phyloP scores from a whole-genome alignment of 2,797 vertebrate species.

The Parauchenoglanis ngamensis region DNA sequence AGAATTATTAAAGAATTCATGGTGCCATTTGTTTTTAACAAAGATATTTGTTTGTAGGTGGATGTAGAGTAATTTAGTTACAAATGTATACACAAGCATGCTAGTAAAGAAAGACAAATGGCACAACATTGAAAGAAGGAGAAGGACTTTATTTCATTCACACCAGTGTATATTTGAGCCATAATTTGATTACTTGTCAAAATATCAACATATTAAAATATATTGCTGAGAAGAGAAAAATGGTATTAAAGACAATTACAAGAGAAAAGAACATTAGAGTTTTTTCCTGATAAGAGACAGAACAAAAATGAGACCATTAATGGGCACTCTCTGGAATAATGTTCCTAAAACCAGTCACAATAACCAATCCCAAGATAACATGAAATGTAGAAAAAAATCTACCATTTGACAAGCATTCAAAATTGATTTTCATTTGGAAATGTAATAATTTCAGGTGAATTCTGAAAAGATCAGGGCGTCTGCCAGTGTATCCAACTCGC shows the following conservation, averaged over 20 bases:
- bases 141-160: slow-evolving; percentile 42
- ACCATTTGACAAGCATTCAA: background rate
- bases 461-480: background rate
- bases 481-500: background rate
- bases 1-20: background rate
- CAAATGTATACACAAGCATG: background rate
- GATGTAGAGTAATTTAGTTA: background rate
- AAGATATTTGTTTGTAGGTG: background rate
- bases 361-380: background rate
- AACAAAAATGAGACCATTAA: background rate
- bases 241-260: background rate
- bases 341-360: background rate
- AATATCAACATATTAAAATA: slow-evolving; percentile 25
- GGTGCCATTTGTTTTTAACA: background rate
- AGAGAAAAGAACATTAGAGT: background rate
- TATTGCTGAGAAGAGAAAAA: slow-evolving; percentile 1
- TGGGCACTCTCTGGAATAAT: background rate
- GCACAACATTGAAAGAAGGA: background rate
- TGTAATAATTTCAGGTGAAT: background rate
- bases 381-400: background rate
- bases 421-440: background rate
- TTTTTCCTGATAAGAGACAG: background rate
- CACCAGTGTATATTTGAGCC: slow-evolving; percentile 16
- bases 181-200: slow-evolving; percentile 8
- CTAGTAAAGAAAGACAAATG: background rate